Conservation (phyloP, 2,797 vertebrate species). For the Sebastiscus albofasciatus region DNA sequence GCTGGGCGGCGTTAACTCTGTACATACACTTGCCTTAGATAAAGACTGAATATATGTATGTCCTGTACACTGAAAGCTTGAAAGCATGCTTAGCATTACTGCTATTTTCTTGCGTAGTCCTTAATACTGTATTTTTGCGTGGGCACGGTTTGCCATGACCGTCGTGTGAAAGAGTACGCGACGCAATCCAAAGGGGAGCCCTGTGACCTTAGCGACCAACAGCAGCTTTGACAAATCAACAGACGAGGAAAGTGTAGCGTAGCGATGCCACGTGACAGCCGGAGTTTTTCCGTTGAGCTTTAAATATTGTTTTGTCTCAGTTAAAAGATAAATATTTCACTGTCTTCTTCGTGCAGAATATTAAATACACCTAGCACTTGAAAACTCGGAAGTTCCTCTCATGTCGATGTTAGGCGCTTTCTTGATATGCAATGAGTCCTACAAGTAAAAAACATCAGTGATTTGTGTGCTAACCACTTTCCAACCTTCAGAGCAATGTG, state of each 20-base stretch:
- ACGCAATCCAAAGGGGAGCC: conserved; percentile 69
- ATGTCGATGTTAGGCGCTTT: conserved; percentile 45
- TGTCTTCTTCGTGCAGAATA: conserved; percentile 64
- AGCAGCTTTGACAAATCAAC: conserved; percentile 81
- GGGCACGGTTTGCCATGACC: conserved; percentile 53
- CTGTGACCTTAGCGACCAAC: conserved; percentile 66
- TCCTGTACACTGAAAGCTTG: conserved; percentile 79
- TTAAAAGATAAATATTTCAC: conserved; percentile 53
- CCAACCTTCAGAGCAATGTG: conserved; percentile 38
- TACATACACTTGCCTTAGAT: conserved; percentile 80
- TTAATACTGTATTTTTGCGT: conserved; percentile 57
- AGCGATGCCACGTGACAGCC: conserved; percentile 15
- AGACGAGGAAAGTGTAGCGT: conserved; percentile 51
- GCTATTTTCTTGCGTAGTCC: conserved; percentile 58
- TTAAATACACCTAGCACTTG: conserved; percentile 64
- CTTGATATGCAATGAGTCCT: conserved; percentile 44
- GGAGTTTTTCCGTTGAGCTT: conserved; percentile 61
- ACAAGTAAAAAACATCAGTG: conserved; percentile 26
- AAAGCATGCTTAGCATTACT: conserved; percentile 76
- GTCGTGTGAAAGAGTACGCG: conserved; percentile 40
- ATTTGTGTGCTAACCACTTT: conserved; percentile 42
- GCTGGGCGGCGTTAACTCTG: conserved; percentile 50
- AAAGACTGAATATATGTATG: conserved; percentile 66
- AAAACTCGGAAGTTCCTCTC: conserved; percentile 41
- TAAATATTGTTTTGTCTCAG: conserved; percentile 61